Evolutionary conservation across 1,140 invertebrate species (phyloP), one percentile per base, ranked within the genome.

Genomic region (Leptestheria dahalacensis): DNA sequence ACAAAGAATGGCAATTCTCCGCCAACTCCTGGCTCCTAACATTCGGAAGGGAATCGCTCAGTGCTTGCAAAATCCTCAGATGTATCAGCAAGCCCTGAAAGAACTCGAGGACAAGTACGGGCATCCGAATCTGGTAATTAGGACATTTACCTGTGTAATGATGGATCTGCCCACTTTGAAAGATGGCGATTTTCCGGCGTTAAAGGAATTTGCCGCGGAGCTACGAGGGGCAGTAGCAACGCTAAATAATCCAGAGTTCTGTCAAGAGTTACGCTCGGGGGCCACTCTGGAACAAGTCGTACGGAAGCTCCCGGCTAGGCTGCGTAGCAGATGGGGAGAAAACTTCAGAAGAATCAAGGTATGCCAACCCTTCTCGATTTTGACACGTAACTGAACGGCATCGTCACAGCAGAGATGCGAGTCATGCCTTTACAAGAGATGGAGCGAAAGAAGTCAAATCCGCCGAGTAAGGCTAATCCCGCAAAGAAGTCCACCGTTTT

Each of bases 71-170:
- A 59, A 48, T 21, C 48, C 57, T 20, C n/a, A 26, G 3, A 26
- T 59, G 49, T 59, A 59, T 26, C 6, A 23, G 6, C 9, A 59
- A 26, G 57, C 57, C 2, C 48, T 59, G 1, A 23, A 51, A 18
- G 47, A 59, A 26, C 57, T 59, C 9, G 47, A 50, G 15, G 29
- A 51, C 2, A 52, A 47, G 12, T 59, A 59, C 11, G 57, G 57
- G 3, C 57, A 59, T 18, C 57, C 48, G 24, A 23, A 59, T n/a
- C n/a, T 59, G 11, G 29, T 59, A 1, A 24, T 48, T 1, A 15
- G 48, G 18, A 15, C 48, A 2, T 59, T 50, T 26, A 25, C 51
- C 6, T 15, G 25, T 0, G 18, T 26, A 24, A 21, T 59, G 10
- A 15, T 25, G 20, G 9, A 52, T 10, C 15, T 52, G 6, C 57